A percentile compares a stretch with the other conserved stretches of the same genome.
Evolutionary conservation across 2,888 invertebrate genomes (phyloP).

Genomic region (Carcina quercana): DNA sequence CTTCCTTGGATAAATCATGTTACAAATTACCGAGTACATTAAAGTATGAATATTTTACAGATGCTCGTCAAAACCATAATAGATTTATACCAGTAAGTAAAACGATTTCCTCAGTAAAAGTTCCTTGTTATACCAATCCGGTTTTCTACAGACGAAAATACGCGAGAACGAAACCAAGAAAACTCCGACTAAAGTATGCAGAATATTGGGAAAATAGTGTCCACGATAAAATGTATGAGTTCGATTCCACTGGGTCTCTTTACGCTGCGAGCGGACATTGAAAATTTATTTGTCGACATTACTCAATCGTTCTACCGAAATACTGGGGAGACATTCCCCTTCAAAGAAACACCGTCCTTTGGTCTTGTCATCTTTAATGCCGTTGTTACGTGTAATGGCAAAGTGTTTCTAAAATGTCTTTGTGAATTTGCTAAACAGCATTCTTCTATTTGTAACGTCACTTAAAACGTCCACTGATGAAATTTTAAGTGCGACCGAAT

Average conservation of each 20-base stretch:
- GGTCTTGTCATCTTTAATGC: too few species aligned
- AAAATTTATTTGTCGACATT: conserved; percentile 1
- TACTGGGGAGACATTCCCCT: background rate
- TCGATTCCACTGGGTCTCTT: conserved; percentile 5
- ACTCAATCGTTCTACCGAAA: background rate
- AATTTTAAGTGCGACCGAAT: conserved; percentile 45
- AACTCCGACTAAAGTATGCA: background rate
- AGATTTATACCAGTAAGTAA: too few species aligned
- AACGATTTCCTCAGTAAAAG: too few species aligned
- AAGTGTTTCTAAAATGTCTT: conserved; percentile 13
- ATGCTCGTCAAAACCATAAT: too few species aligned
- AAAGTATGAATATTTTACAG: too few species aligned
- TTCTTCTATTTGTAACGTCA: conserved; percentile 21
- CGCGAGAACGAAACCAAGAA: too few species aligned
- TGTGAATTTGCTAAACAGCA: conserved; percentile 22
- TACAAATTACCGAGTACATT: too few species aligned
- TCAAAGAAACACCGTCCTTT: background rate
- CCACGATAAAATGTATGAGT: conserved; percentile 3
- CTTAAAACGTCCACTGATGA: conserved; percentile 30
- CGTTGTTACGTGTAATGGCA: too few species aligned
- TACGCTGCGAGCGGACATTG: background rate
- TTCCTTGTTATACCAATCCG: too few species aligned
- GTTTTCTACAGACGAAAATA: too few species aligned
- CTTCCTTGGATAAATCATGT: too few species aligned
- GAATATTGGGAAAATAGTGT: too few species aligned